phyloP scores from a whole-genome alignment of 2,888 invertebrate species.

The Perithous albicinctus region DNA sequence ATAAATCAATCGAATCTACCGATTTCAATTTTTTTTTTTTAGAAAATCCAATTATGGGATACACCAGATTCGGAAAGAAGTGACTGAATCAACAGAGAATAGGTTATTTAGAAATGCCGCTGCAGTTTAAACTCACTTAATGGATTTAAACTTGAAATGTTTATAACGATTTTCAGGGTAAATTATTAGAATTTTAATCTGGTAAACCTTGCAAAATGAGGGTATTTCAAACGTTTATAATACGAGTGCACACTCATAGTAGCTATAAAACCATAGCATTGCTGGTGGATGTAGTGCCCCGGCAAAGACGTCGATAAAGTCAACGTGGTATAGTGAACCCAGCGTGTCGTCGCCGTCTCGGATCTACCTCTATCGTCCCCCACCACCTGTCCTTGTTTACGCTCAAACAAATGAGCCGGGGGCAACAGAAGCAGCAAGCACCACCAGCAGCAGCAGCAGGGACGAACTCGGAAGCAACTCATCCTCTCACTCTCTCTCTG shows the following conservation, averaged over 20 bases:
- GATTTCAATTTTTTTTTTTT: too few relatives aligned
- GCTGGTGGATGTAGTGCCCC: constrained; percentile 25
- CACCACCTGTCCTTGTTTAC: constrained; percentile 54
- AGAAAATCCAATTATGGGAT: too few relatives aligned
- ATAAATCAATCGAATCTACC: too few relatives aligned
- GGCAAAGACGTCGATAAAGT: constrained; percentile 54
- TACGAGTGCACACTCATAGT: neutral
- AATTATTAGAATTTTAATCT: too few relatives aligned
- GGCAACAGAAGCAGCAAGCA: constrained; percentile 38
- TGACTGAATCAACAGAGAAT: too few relatives aligned
- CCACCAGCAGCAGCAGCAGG: constrained; percentile 17
- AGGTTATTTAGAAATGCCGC: too few relatives aligned
- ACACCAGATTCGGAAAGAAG: too few relatives aligned
- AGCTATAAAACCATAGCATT: neutral
- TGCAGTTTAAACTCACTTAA: too few relatives aligned
- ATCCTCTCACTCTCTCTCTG: neutral
- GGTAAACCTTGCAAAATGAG: too few relatives aligned
- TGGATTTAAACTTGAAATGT: too few relatives aligned
- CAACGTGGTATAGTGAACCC: constrained; percentile 54
- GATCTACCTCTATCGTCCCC: constrained; percentile 31
- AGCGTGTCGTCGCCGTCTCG: constrained; percentile 60
- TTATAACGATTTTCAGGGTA: too few relatives aligned
- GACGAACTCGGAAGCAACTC: neutral
- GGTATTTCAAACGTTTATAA: too few relatives aligned
- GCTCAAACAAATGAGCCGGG: constrained; percentile 64